Percentiles rank a stretch among this genome's conserved stretches.
phyloP scores from a whole-genome alignment of 2,797 vertebrate genomes.

The Karalla daura region DNA sequence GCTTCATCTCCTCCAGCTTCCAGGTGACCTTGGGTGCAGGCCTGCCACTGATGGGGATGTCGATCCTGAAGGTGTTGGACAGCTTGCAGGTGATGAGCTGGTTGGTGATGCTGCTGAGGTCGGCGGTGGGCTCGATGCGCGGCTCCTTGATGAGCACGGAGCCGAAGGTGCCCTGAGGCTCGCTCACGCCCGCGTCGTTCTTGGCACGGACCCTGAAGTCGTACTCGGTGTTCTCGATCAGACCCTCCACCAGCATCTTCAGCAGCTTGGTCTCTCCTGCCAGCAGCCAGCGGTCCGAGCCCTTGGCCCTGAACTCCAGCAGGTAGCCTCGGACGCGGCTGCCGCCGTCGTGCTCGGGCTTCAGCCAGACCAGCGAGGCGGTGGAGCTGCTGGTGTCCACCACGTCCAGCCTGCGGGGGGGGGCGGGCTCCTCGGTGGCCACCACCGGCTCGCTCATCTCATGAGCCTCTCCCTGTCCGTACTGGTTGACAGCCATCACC shows the following conservation, averaged over 20 bases:
- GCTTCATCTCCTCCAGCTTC: constrained; percentile 99
- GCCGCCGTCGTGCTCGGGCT: constrained; percentile 98
- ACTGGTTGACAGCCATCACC: constrained; percentile 95
- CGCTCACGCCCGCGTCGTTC: constrained; percentile 94
- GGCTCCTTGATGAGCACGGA: constrained; percentile 98
- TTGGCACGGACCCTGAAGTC: constrained; percentile 96
- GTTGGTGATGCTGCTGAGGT: constrained; percentile 96
- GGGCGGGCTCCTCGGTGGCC: constrained; percentile 96
- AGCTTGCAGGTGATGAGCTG: constrained; percentile 96
- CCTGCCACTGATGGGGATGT: constrained; percentile 96
- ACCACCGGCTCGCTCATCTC: constrained; percentile 94
- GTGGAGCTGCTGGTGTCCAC: constrained; percentile 94
- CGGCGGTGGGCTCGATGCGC: constrained; percentile 96
- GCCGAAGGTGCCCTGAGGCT: constrained; percentile 92
- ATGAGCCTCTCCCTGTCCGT: constrained; percentile 92
- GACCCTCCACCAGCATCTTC: constrained; percentile 92
- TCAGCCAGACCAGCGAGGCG: constrained; percentile 94
- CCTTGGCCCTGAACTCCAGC: constrained; percentile 93
- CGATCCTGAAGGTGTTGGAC: constrained; percentile 92
- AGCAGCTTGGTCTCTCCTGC: constrained; percentile 92
- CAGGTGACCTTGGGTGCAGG: constrained; percentile 95
- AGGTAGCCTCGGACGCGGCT: constrained; percentile 94
- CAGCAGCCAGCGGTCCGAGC: constrained; percentile 89
- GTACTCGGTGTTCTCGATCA: constrained; percentile 94
- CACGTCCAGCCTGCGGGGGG: constrained; percentile 95